Conservation (phyloP, 2,888 invertebrate species). For the Conistra vaccinii region DNA sequence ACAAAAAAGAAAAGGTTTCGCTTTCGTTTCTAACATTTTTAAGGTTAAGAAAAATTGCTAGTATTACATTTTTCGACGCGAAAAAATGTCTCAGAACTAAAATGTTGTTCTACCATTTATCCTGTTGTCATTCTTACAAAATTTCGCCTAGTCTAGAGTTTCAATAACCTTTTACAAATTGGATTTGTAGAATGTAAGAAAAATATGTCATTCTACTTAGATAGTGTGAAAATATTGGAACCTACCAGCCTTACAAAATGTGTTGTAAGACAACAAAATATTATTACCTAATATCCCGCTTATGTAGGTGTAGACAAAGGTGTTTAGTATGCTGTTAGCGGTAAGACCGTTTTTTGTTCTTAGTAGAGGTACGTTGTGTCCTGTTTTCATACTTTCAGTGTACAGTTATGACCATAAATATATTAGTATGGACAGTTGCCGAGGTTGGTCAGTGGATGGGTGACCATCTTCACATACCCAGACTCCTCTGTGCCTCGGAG, state of each 20-base stretch:
- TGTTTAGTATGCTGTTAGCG: too few species aligned
- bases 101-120: conserved; percentile 14
- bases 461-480: too few species aligned
- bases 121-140: not conserved
- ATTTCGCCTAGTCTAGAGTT: conserved; percentile 3
- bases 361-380: not conserved
- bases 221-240: not conserved
- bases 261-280: not conserved
- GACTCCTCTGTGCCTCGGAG: too few species aligned
- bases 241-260: not conserved
- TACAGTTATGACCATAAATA: not conserved
- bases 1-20: not conserved
- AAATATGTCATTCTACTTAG: conserved; percentile 17
- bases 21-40: not conserved
- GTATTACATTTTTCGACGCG: not conserved
- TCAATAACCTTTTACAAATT: conserved; percentile 29
- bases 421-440: not conserved
- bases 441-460: too few species aligned
- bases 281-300: not conserved
- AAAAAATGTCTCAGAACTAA: not conserved
- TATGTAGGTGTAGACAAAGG: too few species aligned
- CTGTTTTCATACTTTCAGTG: not conserved
- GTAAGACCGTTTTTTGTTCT: not conserved
- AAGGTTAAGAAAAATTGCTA: not conserved
- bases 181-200: conserved; percentile 24